Base-by-base conservation (phyloP, 2,797 vertebrate genomes). In the Sarcoramphus papa region DNA sequence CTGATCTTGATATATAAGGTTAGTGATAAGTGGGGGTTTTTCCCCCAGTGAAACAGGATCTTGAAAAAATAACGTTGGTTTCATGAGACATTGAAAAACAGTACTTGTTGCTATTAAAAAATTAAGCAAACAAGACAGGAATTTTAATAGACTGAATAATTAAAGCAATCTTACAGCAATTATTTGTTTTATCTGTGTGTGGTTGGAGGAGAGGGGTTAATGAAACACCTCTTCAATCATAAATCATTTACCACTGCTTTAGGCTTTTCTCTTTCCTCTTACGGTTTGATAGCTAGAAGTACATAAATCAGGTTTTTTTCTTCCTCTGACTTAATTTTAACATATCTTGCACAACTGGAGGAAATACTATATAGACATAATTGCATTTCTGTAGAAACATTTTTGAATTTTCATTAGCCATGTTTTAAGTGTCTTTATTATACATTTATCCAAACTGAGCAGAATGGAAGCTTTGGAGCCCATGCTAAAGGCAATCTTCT, bases 141-240 rank as follows among this genome's bases (percentile, higher is more conserved):
- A 82, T 90, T 92, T 89, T 95, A 87, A 91, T 35, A 85, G 96
- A 60, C 23, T 50, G 70, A 85, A 64, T 91, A 96, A 86, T 90
- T 51, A 83, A 93, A 94, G 88, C 82, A 93, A 88, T 93, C 82
- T 94, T 90, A 62, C 25, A 72, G 87, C 90, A 89, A 85, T 95
- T 88, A 97, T 75, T 97, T 96, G 92, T 84, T 96, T 95, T 95
- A 91, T 94, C 92, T 95, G 53, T 75, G 35, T 81, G 60, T 59
- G 47, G 73, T 0, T 95, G 63, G 67, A 53, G 78, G 35, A 91
- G 33, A 77, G 37, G 68, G 93, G 78, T 93, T 96, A 95, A 94
- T 92, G 93, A 94, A 96, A 94, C 31, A 63, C 70, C 65, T 90
- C 91, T 92, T 96, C 72, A 92, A 93, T 91, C 91, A 93, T 93